phyloP scores from a whole-genome alignment of 2,113 vertebrate genomes.

The Chaenocephalus aceratus region DNA sequence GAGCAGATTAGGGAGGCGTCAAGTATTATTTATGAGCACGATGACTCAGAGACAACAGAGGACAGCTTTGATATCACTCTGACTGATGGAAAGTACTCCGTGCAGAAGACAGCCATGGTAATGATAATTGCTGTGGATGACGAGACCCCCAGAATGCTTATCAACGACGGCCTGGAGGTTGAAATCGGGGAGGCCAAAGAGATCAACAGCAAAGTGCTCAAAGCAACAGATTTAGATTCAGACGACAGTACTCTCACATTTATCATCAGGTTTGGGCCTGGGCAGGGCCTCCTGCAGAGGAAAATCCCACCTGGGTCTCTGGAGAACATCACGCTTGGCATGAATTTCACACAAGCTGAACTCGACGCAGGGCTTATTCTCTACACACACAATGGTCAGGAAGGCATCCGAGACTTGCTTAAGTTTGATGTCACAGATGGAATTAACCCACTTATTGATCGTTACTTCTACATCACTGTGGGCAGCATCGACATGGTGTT shows the following conservation, averaged over 20 bases:
- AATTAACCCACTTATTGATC: constrained; percentile 92
- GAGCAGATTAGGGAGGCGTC: constrained; percentile 92
- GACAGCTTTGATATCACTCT: constrained; percentile 92
- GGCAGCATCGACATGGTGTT: constrained; percentile 91
- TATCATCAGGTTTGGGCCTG: constrained; percentile 87
- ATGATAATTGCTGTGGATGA: constrained; percentile 92
- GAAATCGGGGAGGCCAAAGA: constrained; percentile 90
- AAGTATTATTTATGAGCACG: constrained; percentile 94
- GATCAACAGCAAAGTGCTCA: constrained; percentile 87
- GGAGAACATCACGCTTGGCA: constrained; percentile 91
- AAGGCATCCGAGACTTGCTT: constrained; percentile 91
- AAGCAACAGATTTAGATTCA: constrained; percentile 95
- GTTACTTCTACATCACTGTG: constrained; percentile 94
- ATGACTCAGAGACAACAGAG: constrained; percentile 93
- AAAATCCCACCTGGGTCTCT: constrained; percentile 75
- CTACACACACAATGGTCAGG: constrained; percentile 90
- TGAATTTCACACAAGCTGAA: constrained; percentile 97
- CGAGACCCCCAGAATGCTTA: constrained; percentile 92
- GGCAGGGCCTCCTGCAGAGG: constrained; percentile 89
- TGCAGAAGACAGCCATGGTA: constrained; percentile 85
- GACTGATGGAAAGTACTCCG: constrained; percentile 88
- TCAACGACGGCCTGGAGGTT: constrained; percentile 94
- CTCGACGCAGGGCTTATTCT: constrained; percentile 87
- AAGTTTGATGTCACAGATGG: constrained; percentile 97
- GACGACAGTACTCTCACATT: constrained; percentile 90